Percentiles rank a stretch among this genome's conserved stretches.
phyloP scores from a whole-genome alignment of 2,888 invertebrate genomes.

The Helleia helle region DNA sequence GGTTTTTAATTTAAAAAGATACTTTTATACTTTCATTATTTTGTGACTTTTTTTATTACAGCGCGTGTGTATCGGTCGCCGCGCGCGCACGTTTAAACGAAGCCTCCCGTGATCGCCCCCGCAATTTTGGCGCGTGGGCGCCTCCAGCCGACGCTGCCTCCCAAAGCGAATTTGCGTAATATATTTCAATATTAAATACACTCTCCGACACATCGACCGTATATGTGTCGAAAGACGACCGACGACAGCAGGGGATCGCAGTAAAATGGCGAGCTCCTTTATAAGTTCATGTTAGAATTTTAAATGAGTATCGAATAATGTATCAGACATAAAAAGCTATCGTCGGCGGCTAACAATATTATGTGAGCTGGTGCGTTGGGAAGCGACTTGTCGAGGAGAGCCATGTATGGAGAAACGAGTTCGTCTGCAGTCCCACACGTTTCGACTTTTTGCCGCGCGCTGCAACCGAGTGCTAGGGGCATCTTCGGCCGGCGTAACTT shows the following conservation, averaged over 20 bases:
- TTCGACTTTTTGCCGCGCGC: constrained; percentile 62
- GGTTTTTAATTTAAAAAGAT: constrained; percentile 20
- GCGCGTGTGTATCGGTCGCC: constrained; percentile 57
- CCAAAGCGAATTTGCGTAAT: constrained; percentile 68
- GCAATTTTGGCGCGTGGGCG: constrained; percentile 65
- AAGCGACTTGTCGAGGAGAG: constrained; percentile 58
- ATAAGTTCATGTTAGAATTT: constrained; percentile 72
- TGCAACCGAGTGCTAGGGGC: constrained; percentile 50
- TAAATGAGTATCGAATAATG: constrained; percentile 74
- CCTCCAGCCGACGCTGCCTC: constrained; percentile 41
- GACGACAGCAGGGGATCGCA: constrained; percentile 56
- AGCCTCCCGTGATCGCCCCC: constrained; percentile 62
- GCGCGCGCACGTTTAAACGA: constrained; percentile 65
- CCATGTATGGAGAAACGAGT: constrained; percentile 72
- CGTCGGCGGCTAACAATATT: constrained; percentile 69
- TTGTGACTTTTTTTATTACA: constrained; percentile 29
- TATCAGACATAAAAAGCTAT: constrained; percentile 73
- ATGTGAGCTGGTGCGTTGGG: constrained; percentile 69
- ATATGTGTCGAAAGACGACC: constrained; percentile 36
- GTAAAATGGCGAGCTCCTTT: constrained; percentile 69
- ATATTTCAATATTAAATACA: constrained; percentile 46
- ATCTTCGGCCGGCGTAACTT: constrained; percentile 34
- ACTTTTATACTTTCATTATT: constrained; percentile 32
- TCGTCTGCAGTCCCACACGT: constrained; percentile 71
- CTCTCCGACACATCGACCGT: constrained; percentile 16